Evolutionary conservation across 2,113 vertebrate species (phyloP).

Genomic region (Ornithorhynchus anatinus): DNA sequence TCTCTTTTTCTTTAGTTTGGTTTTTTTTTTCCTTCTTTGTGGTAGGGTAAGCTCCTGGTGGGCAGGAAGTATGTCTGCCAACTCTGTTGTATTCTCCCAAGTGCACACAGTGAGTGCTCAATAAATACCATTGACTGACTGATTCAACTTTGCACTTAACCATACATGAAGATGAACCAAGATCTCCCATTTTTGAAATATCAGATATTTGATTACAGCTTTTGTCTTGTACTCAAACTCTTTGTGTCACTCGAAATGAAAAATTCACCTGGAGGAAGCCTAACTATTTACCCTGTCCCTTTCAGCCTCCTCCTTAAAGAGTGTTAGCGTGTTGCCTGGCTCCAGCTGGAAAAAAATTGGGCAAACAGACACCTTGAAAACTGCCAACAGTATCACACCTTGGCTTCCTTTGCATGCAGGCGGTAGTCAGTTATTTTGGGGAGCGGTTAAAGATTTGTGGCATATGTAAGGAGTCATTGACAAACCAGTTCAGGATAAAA

Average conservation of each 20-base stretch:
- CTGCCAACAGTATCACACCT: constrained; percentile 59
- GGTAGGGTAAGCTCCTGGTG: no score
- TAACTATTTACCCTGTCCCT: background rate
- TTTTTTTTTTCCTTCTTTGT: no score
- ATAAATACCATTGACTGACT: no score
- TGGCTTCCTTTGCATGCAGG: constrained; percentile 45
- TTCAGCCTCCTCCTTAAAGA: constrained; percentile 17
- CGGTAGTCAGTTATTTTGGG: constrained; percentile 45
- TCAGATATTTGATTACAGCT: no score
- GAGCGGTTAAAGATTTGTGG: constrained; percentile 18
- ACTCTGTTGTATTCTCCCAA: no score
- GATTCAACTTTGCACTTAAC: no score
- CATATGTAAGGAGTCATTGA: background rate
- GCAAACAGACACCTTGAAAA: constrained; percentile 49
- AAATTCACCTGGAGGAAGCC: background rate
- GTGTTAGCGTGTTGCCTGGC: constrained; percentile 43
- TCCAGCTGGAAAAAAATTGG: constrained; percentile 55
- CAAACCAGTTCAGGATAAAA: background rate
- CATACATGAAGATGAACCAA: no score
- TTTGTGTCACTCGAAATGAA: background rate
- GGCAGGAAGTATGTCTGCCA: no score
- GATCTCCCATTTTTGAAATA: no score
- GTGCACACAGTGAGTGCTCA: no score
- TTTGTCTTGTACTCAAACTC: fast-evolving
- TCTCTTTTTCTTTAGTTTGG: no score